phyloP scores from a whole-genome alignment of 2,113 vertebrate genomes.

The Antechinus flavipes region DNA sequence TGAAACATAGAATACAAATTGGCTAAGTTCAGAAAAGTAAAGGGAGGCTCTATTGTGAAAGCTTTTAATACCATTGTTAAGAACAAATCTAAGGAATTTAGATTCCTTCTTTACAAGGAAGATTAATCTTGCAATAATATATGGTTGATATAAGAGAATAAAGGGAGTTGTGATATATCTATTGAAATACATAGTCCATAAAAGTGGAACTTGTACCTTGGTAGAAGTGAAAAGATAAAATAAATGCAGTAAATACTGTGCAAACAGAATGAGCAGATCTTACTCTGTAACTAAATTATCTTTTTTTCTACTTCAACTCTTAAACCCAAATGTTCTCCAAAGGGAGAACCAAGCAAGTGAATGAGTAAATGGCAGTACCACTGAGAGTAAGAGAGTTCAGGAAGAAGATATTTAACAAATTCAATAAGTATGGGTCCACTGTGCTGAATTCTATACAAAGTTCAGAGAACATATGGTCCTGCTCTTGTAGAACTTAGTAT shows the following conservation, averaged over 20 bases:
- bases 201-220: background rate
- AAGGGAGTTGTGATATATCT: background rate
- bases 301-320: background rate
- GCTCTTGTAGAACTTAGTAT: background rate
- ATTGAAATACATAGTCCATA: background rate
- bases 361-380: background rate
- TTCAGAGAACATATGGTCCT: background rate
- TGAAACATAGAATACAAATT: too few relatives aligned
- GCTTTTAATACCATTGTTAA: background rate
- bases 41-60: background rate
- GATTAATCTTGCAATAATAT: background rate
- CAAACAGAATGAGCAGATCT: background rate
- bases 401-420: background rate
- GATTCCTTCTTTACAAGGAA: background rate
- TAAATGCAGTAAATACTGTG: background rate
- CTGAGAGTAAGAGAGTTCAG: background rate
- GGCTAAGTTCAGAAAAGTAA: background rate
- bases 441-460: background rate
- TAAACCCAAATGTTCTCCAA: too few relatives aligned
- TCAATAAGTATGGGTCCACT: too few relatives aligned
- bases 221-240: background rate
- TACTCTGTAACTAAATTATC: background rate
- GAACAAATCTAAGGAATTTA: background rate
- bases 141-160: background rate
- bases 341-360: too few relatives aligned